Evolutionary conservation across 2,113 vertebrate species (phyloP).

Genomic region (Puffinus mauretanicus): DNA sequence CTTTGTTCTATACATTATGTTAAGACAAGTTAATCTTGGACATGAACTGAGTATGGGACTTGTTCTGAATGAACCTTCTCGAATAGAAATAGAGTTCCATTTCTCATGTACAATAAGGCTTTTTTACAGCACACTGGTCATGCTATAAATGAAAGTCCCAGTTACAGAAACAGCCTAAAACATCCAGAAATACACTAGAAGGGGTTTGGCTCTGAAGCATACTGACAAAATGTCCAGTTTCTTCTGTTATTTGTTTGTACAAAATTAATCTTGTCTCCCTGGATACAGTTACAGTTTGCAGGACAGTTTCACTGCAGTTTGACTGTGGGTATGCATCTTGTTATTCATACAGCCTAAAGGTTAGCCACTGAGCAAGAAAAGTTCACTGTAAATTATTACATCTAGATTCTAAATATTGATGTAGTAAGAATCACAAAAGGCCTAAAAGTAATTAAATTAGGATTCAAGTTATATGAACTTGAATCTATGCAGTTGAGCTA

Average conservation of each 20-base stretch:
- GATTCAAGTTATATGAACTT: neutral
- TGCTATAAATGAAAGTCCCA: neutral
- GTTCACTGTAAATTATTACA: neutral
- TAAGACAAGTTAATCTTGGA: neutral
- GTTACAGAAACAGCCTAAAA: neutral
- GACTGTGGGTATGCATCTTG: neutral
- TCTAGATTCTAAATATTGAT: neutral
- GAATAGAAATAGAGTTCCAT: neutral
- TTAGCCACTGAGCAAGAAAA: neutral
- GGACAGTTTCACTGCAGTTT: neutral
- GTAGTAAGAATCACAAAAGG: neutral
- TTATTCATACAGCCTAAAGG: neutral
- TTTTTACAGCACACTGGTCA: neutral
- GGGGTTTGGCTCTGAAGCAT: neutral
- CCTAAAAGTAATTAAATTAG: neutral
- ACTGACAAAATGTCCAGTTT: neutral
- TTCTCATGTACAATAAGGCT: neutral
- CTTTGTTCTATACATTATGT: neutral
- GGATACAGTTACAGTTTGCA: neutral
- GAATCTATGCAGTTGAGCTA: neutral
- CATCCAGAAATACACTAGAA: neutral
- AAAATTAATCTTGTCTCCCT: neutral
- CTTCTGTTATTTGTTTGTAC: neutral
- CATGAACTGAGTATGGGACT: neutral
- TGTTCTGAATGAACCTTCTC: neutral